A percentile compares a stretch with the other conserved stretches of the same genome.
Evolutionary conservation across 2,797 vertebrate genomes (phyloP).

Genomic region (Fringilla coelebs): DNA sequence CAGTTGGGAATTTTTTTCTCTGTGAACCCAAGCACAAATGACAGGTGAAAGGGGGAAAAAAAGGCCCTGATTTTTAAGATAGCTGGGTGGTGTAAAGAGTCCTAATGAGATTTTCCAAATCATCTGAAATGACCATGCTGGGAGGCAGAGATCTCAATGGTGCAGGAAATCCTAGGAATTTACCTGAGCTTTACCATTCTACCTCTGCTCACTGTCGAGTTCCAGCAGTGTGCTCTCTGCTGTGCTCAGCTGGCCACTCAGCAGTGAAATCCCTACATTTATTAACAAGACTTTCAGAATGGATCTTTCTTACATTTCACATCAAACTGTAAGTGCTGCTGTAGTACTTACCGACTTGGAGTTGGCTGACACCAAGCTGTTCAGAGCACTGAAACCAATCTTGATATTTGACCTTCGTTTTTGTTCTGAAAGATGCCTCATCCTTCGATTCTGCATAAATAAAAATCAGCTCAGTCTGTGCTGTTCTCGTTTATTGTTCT

Average conservation of each 20-base stretch:
- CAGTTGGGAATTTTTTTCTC: background rate
- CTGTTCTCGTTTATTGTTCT: background rate
- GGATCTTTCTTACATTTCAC: background rate
- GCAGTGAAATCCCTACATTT: background rate
- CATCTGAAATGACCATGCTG: background rate
- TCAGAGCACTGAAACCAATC: constrained; percentile 87
- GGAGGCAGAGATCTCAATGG: background rate
- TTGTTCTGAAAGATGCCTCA: constrained; percentile 91
- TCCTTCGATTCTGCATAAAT: constrained; percentile 81
- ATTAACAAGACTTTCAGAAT: background rate
- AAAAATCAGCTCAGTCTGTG: background rate
- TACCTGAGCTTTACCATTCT: background rate
- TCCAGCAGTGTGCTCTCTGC: background rate
- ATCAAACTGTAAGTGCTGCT: background rate
- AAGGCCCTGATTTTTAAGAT: background rate
- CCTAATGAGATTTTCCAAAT: background rate
- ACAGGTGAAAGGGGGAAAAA: background rate
- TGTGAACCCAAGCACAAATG: background rate
- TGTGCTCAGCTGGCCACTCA: background rate
- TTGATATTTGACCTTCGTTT: constrained; percentile 95
- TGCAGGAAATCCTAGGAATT: background rate
- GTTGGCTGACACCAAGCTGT: constrained; percentile 86
- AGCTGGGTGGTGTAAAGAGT: background rate
- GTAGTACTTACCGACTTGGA: constrained; percentile 76
- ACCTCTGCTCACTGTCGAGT: background rate